Conservation (phyloP, 2,888 invertebrate species). For the Scrobipalpa atriplicella region DNA sequence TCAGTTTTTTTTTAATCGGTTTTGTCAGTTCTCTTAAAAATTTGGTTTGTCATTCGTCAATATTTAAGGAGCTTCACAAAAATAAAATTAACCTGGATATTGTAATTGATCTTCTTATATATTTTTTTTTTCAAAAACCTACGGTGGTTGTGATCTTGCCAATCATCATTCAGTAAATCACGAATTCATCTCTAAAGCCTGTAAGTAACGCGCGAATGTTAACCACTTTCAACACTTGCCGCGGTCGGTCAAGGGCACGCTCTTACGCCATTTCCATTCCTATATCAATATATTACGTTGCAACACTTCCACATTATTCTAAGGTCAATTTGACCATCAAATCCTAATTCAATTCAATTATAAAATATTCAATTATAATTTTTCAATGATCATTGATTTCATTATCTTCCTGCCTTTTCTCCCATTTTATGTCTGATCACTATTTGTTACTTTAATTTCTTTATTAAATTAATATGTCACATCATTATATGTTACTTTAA, state of each 20-base stretch:
- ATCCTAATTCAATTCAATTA: background rate
- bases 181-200: background rate
- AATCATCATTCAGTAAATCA: background rate
- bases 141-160: background rate
- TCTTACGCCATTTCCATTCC: conserved; percentile 9
- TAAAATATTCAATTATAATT: too few relatives aligned
- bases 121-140: background rate
- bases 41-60: too few relatives aligned
- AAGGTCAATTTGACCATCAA: background rate
- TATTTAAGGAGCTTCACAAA: too few relatives aligned
- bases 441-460: too few relatives aligned
- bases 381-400: too few relatives aligned
- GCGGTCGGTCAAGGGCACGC: conserved; percentile 4
- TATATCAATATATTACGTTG: conserved; percentile 12
- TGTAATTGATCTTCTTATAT: background rate
- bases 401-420: too few relatives aligned
- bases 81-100: background rate
- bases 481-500: too few relatives aligned
- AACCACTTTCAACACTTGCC: background rate
- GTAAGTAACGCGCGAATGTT: background rate
- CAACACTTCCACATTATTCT: conserved; percentile 6
- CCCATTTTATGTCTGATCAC: too few relatives aligned
- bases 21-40: too few relatives aligned
- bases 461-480: too few relatives aligned
- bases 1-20: too few relatives aligned